Conservation (phyloP, 2,888 invertebrate genomes). For the Dexiosoma caninum region DNA sequence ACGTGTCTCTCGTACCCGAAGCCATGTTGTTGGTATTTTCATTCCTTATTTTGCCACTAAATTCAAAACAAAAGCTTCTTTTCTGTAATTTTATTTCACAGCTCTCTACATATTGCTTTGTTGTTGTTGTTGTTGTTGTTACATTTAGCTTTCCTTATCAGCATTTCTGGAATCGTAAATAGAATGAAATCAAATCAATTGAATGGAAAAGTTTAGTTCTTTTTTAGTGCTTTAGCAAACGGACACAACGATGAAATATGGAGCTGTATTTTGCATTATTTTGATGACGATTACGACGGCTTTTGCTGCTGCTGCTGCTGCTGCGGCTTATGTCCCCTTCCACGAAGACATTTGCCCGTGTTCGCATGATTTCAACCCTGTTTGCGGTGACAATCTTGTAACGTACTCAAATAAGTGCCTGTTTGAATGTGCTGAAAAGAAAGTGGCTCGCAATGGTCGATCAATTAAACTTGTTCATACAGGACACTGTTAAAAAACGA, state of each 20-base stretch:
- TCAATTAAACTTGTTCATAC: constrained; percentile 49
- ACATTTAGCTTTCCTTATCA: neutral
- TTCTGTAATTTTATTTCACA: neutral
- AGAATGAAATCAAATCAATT: constrained; percentile 2
- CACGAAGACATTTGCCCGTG: constrained; percentile 61
- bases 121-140: neutral
- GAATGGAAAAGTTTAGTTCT: constrained; percentile 31
- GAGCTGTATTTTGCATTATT: constrained; percentile 64
- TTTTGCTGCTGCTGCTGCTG: constrained; percentile 38
- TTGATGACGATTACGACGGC: constrained; percentile 65
- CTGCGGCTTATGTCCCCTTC: neutral
- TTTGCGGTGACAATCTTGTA: constrained; percentile 66
- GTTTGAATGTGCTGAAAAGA: constrained; percentile 66
- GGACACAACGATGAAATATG: constrained; percentile 56
- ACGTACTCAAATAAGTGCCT: constrained; percentile 70
- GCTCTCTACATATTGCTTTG: neutral
- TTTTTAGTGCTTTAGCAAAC: constrained; percentile 14
- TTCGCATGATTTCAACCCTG: constrained; percentile 65
- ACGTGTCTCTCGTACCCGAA: neutral
- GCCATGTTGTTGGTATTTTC: neutral
- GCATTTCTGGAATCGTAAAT: neutral
- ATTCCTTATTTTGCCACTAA: neutral
- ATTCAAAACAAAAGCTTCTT: too few relatives aligned
- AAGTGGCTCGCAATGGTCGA: constrained; percentile 56
- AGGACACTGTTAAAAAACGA: constrained; percentile 64